Evolutionary conservation across 2,888 invertebrate genomes (phyloP), one percentile per base, ranked within the genome.

Genomic region (Esperia sulphurella): DNA sequence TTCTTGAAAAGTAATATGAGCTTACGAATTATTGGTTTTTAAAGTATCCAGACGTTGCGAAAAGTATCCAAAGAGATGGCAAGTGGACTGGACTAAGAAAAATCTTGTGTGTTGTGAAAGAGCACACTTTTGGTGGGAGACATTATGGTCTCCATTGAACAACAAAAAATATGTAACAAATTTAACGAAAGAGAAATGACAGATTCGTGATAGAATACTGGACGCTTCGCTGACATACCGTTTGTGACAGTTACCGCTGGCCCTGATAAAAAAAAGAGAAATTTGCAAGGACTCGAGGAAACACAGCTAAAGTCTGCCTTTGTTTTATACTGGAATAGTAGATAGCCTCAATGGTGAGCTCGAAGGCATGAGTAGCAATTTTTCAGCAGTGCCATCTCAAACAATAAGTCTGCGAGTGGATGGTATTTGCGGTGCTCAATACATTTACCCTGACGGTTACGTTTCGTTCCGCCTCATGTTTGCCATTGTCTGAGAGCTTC

Each of bases 401-500:
- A 83, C 80, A 83, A 83, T 83, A 83, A 72, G 78, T 82, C 79
- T 76, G 72, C 65, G 56, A 71, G 65, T 61, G 73, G 61, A 71
- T 74, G 68, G 70, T 78, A 75, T 77, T 76, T 65, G 65, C 59
- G 71, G 79, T 71, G 70, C 72, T 75, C 79, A 70, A 85, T 85
- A 84, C 77, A 81, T 83, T 83, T 80, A 77, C 71, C 61, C 68
- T 70, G 72, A 69, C 68, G 64, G 68, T 59, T 69, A 65, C 69
- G 70, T 72, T 21, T 21, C 21, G 21, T 21, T 21, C 21, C 21
- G 70, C 64, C 53, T 71, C 69, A 63, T 81, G 66, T 84, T 84
- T 82, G 73, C 79, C 69, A 79, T 82, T 80, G 83, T 84, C 83
- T 83, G 79, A 83, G 69, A 75, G 78, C 75, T 72, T 68, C 61